Evolutionary conservation across 2,113 vertebrate genomes (phyloP).

Genomic region (Neomonachus schauinslandi): DNA sequence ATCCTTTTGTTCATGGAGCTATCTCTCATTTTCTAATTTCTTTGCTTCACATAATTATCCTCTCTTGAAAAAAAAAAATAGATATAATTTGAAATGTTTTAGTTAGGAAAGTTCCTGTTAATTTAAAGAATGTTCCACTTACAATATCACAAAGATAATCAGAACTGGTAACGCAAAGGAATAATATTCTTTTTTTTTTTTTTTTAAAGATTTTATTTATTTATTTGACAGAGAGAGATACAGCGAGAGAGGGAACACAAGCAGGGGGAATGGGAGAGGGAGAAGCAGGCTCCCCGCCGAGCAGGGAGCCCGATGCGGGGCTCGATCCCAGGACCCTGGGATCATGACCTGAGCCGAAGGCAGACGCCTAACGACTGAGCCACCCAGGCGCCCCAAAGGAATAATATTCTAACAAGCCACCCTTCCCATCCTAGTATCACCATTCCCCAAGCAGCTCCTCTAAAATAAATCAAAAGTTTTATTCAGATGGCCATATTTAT

Average conservation of each 20-base stretch:
- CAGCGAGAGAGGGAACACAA: too few species aligned
- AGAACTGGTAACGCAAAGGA: background rate
- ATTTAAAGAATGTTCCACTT: slow-evolving; percentile 42
- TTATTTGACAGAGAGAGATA: too few species aligned
- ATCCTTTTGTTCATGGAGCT: background rate
- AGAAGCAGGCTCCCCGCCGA: too few species aligned
- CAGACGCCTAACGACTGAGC: too few species aligned
- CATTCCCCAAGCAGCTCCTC: slow-evolving; percentile 17
- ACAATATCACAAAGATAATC: background rate
- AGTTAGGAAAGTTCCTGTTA: slow-evolving; percentile 44
- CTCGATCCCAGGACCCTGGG: too few species aligned
- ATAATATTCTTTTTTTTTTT: background rate
- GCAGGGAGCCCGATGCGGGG: too few species aligned
- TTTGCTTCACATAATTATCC: slow-evolving; percentile 44
- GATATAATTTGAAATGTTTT: background rate
- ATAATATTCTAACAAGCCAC: background rate
- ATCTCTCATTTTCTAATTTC: slow-evolving; percentile 50
- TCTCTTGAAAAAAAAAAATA: slow-evolving; percentile 31
- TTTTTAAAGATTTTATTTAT: too few species aligned
- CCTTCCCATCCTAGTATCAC: background rate
- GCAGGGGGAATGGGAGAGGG: too few species aligned
- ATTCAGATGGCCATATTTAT: slow-evolving; percentile 58
- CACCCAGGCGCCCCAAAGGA: too few species aligned
- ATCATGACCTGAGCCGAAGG: too few species aligned
- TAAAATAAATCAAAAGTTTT: slow-evolving; percentile 43